These are phyloP conservation scores for Argyresthia albistria DNA, from an alignment of 2,888 invertebrate genomes.

Conservation along the genomic window DNA sequence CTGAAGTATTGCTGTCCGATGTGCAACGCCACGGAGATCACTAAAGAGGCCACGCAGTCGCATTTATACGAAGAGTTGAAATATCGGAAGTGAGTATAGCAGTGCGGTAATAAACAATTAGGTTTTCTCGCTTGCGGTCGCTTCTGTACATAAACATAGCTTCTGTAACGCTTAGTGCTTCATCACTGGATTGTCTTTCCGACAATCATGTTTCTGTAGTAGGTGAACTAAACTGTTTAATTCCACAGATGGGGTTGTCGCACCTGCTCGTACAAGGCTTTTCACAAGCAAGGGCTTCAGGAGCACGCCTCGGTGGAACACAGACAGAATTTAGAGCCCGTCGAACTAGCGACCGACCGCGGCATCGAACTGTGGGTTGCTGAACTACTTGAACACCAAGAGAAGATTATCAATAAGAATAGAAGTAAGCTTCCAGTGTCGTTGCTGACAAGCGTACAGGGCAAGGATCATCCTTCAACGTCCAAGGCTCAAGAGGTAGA, in stretches of 20 bases:
- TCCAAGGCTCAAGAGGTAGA: background rate
- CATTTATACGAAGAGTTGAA: slow-evolving; percentile 79
- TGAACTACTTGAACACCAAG: slow-evolving; percentile 37
- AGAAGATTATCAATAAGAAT: slow-evolving; percentile 27
- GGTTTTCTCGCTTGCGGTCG: background rate
- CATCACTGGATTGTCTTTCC: too few species aligned
- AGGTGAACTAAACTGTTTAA: too few species aligned
- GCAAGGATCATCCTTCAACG: slow-evolving; percentile 12
- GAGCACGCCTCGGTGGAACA: slow-evolving; percentile 70
- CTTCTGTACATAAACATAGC: too few species aligned
- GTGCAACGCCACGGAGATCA: slow-evolving; percentile 73
- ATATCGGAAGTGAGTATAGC: slow-evolving; percentile 72
- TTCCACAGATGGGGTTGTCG: slow-evolving; percentile 72
- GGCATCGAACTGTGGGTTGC: slow-evolving; percentile 70
- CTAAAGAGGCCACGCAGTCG: slow-evolving; percentile 72
- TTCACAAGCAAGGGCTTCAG: slow-evolving; percentile 63
- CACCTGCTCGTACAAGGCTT: slow-evolving; percentile 70
- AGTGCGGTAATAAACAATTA: background rate
- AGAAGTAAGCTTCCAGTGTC: slow-evolving; percentile 14
- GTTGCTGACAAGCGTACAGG: slow-evolving; percentile 17
- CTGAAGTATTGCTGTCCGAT: slow-evolving; percentile 73
- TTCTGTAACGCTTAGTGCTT: too few species aligned
- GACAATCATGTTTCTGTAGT: too few species aligned
- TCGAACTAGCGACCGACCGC: slow-evolving; percentile 45
- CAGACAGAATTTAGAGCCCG: slow-evolving; percentile 33